Base-by-base conservation (phyloP, 2,797 vertebrate genomes). In the Labroides dimidiatus region DNA sequence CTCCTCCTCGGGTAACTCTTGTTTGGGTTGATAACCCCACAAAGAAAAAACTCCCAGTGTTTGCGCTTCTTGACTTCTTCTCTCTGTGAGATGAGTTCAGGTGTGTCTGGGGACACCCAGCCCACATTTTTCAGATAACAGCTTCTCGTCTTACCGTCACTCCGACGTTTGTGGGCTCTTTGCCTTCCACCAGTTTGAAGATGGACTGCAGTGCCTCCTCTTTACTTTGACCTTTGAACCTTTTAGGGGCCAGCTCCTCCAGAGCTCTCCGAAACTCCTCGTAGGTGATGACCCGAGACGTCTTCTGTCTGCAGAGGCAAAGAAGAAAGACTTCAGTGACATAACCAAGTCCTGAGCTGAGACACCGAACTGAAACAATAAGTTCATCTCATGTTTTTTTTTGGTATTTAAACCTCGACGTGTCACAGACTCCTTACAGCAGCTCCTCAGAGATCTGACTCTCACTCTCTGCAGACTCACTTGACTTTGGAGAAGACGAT, bases 401-500 rank as follows among this genome's bases (percentile, higher is more conserved):
- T n/a, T n/a, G n/a, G n/a, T n/a, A n/a, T n/a, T n/a, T n/a, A 27
- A 27, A 6, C 24, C 24, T 6, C 6, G 24, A 27, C 24, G 6
- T 3, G 24, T 27, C 3, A 27, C 24, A 27, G 24, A 27, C 24
- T 27, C 24, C 24, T 27, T 11, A 11, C 37, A 39, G 37, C 14
- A n/a, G 14, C 14, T 50, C 24, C 48, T 48, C 20, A 15, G 21
- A 13, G 3, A 0, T 16, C 21, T 15, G 23, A 9, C 36, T 36
- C 53, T 17, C 3, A 1, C 6, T 14, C 6, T 20, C 49, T 15
- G 4, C 14, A 20, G 49, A 90, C 96, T 95, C 90, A 99, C 97
- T 98, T 98, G 93, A 99, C 97, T 96, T 99, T 99, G 81, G 95
- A 95, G 93, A 99, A 99, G 77, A 99, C 94, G 4, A 99, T 99